phyloP scores from a whole-genome alignment of 2,113 vertebrate species.

The Talpa occidentalis region DNA sequence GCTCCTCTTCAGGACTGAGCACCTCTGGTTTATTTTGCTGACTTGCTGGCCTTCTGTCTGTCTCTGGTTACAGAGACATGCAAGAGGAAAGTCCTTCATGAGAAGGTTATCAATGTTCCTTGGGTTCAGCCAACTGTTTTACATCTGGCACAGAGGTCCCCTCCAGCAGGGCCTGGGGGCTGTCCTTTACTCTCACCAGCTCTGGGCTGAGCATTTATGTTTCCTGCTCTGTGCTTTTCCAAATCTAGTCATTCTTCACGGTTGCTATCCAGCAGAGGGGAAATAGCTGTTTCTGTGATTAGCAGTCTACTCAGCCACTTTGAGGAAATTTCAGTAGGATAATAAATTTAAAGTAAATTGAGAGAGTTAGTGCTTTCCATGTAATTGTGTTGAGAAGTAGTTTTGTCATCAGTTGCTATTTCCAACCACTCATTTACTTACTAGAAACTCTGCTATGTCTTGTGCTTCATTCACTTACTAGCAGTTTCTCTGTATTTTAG shows the following conservation, averaged over 20 bases:
- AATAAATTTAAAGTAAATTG: conserved; percentile 14
- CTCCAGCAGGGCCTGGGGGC: background rate
- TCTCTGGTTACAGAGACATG: background rate
- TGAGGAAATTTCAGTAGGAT: background rate
- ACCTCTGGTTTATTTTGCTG: background rate
- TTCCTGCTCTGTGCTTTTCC: background rate
- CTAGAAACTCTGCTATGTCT: background rate
- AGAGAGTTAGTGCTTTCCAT: background rate
- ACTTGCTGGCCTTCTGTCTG: background rate
- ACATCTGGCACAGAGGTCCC: background rate
- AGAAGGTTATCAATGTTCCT: background rate
- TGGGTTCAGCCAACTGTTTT: background rate
- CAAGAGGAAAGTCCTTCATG: background rate
- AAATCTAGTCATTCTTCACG: background rate
- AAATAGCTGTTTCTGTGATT: conserved; percentile 38
- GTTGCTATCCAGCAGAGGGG: background rate
- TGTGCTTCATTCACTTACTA: too few species aligned
- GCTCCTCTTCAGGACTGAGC: background rate
- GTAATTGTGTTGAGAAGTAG: conserved; percentile 5
- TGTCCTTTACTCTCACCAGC: background rate
- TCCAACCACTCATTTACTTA: background rate
- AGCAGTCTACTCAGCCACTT: background rate
- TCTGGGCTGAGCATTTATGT: background rate
- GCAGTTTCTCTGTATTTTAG: background rate
- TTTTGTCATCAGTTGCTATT: background rate